These are phyloP conservation scores for Fregetta grallaria DNA, from an alignment of 2,113 vertebrate species.

Conservation along the genomic window DNA sequence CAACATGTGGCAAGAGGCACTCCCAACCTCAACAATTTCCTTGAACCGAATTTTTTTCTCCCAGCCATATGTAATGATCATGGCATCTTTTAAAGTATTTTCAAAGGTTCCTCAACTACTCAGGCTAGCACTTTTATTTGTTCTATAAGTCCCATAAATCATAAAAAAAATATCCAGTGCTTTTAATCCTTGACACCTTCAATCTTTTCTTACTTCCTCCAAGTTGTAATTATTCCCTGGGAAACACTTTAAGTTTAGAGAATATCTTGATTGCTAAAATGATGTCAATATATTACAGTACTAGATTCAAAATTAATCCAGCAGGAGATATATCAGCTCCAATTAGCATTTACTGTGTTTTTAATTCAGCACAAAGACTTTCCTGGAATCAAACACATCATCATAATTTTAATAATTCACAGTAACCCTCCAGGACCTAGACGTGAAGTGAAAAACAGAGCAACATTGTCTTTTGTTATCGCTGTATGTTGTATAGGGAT, in stretches of 20 bases:
- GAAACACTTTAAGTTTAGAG: not conserved
- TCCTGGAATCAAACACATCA: not conserved
- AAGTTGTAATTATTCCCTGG: not conserved
- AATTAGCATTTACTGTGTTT: not conserved
- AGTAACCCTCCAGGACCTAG: not conserved
- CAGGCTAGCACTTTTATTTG: not conserved
- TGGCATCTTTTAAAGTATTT: not conserved
- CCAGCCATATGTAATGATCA: not conserved
- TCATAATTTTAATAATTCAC: not conserved
- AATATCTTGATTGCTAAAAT: not conserved
- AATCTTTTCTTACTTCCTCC: not conserved
- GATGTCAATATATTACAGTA: not conserved
- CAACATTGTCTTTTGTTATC: not conserved
- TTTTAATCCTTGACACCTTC: not conserved
- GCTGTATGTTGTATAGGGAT: not conserved
- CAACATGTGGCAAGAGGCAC: not conserved
- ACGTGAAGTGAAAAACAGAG: not conserved
- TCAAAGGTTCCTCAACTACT: not conserved
- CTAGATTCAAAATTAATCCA: conserved; percentile 25
- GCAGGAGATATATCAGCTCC: not conserved
- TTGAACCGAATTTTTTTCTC: not conserved
- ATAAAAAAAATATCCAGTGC: not conserved
- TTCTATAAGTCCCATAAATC: not conserved
- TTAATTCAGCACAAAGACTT: conserved; percentile 14
- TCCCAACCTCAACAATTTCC: not conserved